Evolutionary conservation across 2,113 vertebrate genomes (phyloP).

Genomic region (Channa maculata): DNA sequence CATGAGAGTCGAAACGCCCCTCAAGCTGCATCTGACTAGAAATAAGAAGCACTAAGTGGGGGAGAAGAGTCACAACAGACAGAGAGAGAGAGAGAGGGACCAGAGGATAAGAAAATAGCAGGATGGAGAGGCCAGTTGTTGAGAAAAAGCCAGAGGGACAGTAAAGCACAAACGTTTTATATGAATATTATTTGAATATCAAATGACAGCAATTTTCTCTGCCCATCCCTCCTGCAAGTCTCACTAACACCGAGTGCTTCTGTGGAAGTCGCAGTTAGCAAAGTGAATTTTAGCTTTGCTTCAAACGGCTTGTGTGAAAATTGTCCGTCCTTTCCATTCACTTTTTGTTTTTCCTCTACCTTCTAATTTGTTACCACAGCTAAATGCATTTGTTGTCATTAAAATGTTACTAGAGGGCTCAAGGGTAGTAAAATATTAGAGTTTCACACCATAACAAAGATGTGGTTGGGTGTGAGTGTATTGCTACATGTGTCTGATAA

Average conservation of each 20-base stretch:
- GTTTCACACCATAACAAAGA: neutral
- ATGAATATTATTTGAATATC: conserved; percentile 69
- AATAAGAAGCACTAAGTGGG: conserved; percentile 40
- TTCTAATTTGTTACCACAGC: conserved; percentile 6
- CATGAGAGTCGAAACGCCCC: conserved; percentile 27
- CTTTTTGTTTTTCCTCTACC: neutral
- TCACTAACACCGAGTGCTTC: conserved; percentile 25
- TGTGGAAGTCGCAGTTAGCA: conserved; percentile 31
- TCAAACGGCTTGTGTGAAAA: conserved; percentile 25
- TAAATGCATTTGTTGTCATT: conserved; percentile 11
- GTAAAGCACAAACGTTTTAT: conserved; percentile 52
- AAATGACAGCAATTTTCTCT: conserved; percentile 61
- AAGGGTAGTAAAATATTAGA: neutral
- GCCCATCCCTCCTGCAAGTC: conserved; percentile 31
- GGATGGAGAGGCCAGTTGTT: conserved; percentile 22
- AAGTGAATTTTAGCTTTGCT: conserved; percentile 32
- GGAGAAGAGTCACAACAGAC: conserved; percentile 28
- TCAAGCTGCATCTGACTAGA: conserved; percentile 46
- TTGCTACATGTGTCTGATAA: neutral
- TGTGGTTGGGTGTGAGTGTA: neutral
- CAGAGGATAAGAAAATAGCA: conserved; percentile 7
- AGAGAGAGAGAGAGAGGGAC: conserved; percentile 9
- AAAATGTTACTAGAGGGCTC: conserved; percentile 4
- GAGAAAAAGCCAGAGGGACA: conserved; percentile 46
- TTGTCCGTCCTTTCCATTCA: neutral